Percentiles rank a stretch among this genome's conserved stretches.
These are phyloP conservation scores for Tonatia bakeri DNA, from an alignment of 2,113 vertebrate species.

Conservation along the genomic window DNA sequence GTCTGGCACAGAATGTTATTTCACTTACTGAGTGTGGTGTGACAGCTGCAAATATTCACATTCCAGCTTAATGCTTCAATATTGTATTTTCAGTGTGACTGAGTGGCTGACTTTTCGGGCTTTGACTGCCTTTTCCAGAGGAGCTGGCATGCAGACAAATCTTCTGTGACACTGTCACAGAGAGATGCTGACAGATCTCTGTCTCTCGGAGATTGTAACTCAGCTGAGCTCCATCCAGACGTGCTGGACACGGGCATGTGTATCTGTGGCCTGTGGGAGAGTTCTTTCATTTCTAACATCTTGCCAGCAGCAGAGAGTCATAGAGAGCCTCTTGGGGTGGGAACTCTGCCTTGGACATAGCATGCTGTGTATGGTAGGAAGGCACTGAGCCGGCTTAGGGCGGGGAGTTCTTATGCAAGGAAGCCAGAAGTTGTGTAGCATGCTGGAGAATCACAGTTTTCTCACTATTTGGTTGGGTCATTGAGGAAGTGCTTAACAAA, in stretches of 20 bases:
- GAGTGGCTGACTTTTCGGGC: not conserved
- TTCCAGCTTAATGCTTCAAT: slow-evolving; percentile 33
- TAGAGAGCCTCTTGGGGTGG: not conserved
- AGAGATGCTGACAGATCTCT: not conserved
- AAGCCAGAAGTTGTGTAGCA: not conserved
- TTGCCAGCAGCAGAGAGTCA: not conserved
- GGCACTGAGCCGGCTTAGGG: not conserved
- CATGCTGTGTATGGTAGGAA: not conserved
- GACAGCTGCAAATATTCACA: slow-evolving; percentile 44
- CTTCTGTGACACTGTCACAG: not conserved
- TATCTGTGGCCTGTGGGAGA: not conserved
- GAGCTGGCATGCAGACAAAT: slow-evolving; percentile 32
- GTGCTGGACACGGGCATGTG: not conserved
- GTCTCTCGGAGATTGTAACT: slow-evolving; percentile 17
- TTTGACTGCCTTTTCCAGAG: slow-evolving; percentile 30
- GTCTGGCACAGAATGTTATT: slow-evolving; percentile 55
- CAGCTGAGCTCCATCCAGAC: not conserved
- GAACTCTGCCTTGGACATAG: not conserved
- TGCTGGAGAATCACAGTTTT: not conserved
- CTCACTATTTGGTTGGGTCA: not conserved
- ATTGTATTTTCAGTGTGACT: slow-evolving; percentile 9
- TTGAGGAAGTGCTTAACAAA: not conserved
- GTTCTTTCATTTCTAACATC: not conserved
- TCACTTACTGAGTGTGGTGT: slow-evolving; percentile 37
- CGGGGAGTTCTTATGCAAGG: not conserved